Conservation (phyloP, 2,113 vertebrate species). For the Crocuta crocuta region DNA sequence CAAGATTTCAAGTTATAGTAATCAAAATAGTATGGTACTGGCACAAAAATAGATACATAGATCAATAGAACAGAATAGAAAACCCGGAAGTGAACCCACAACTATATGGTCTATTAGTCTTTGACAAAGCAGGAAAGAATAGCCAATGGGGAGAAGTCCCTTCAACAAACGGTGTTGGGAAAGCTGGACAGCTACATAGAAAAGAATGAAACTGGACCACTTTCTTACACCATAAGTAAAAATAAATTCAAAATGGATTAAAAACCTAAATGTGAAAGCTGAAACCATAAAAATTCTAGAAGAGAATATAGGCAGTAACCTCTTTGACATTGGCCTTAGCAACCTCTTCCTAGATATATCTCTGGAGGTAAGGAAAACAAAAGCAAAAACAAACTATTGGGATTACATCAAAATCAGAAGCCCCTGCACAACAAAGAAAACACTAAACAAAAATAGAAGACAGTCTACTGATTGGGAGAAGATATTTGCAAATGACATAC, state of each 20-base stretch:
- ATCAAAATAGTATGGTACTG: not conserved
- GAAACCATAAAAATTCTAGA: not conserved
- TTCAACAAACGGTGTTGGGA: not conserved
- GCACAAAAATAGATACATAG: not conserved
- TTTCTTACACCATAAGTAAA: not conserved
- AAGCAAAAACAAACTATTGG: not conserved
- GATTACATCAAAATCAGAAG: not conserved
- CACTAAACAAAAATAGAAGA: not conserved
- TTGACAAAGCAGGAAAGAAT: not conserved
- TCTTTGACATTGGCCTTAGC: not conserved
- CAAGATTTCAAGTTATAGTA: not conserved
- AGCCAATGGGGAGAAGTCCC: not conserved
- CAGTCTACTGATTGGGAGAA: not conserved
- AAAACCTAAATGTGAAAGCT: not conserved
- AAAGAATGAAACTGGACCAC: not conserved
- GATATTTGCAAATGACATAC: not conserved
- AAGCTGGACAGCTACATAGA: not conserved
- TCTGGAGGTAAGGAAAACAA: not conserved
- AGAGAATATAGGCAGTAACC: not conserved
- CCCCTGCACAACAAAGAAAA: not conserved
- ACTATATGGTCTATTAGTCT: not conserved
- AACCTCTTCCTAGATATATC: not conserved
- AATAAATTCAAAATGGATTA: not conserved
- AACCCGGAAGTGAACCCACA: not conserved
- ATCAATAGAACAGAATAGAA: not conserved